These are phyloP conservation scores for Thumatha senex DNA, from an alignment of 2,888 invertebrate genomes.

Conservation along the genomic window DNA sequence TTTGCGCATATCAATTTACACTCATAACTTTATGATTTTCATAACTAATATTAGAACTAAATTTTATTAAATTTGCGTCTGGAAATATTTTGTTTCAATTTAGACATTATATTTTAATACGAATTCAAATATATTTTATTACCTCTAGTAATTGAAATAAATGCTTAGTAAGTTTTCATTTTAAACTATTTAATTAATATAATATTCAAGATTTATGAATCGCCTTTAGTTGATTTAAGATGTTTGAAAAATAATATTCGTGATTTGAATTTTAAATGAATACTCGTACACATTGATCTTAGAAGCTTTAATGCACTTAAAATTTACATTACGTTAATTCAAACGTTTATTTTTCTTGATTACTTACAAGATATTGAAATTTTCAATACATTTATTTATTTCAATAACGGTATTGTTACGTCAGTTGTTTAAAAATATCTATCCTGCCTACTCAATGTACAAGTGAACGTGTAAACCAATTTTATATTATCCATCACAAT, in stretches of 20 bases:
- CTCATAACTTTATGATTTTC: no score
- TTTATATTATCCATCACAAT: not conserved
- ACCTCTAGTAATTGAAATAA: no score
- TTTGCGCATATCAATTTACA: no score
- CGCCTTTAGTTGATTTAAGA: slow-evolving; percentile 6
- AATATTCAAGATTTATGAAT: slow-evolving; percentile 3
- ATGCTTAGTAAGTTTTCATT: not conserved
- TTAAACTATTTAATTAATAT: not conserved
- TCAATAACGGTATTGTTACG: not conserved
- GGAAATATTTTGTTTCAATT: no score
- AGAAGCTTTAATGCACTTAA: not conserved
- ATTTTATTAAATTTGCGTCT: no score
- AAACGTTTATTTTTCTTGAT: not conserved
- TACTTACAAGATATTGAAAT: not conserved
- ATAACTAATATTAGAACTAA: no score
- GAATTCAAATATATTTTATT: no score
- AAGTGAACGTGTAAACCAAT: not conserved
- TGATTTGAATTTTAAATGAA: slow-evolving; percentile 4
- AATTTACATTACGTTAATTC: not conserved
- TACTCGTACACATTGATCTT: slow-evolving; percentile 3
- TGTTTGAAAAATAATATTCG: slow-evolving; percentile 10
- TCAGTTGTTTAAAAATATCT: no score
- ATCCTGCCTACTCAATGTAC: no score
- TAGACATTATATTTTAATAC: no score
- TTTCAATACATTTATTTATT: not conserved